These are phyloP conservation scores for Micromussa lordhowensis DNA, from an alignment of 92 coral and sea anemone genomes.

Conservation along the genomic window DNA sequence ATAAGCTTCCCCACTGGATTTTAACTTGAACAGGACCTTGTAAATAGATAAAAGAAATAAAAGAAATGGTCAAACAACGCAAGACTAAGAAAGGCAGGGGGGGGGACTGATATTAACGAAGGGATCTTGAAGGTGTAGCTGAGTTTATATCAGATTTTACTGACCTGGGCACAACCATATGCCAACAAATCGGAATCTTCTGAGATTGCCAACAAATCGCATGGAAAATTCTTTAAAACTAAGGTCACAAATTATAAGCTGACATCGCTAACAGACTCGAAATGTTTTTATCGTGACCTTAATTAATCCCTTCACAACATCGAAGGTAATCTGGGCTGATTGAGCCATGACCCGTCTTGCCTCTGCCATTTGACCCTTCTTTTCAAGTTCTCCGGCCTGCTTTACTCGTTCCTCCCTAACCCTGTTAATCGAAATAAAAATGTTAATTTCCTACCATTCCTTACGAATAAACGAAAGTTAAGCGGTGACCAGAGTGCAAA, in stretches of 20 bases:
- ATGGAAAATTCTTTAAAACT: too few relatives aligned
- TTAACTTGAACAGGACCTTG: not conserved
- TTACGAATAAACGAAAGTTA: too few relatives aligned
- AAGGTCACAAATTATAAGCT: too few relatives aligned
- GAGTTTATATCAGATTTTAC: not conserved
- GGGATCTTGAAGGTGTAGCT: too few relatives aligned
- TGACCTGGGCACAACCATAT: not conserved
- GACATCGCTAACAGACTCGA: too few relatives aligned
- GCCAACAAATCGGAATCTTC: conserved; percentile 5
- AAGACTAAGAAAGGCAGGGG: too few relatives aligned
- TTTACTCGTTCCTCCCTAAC: not conserved
- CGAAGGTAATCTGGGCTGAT: not conserved
- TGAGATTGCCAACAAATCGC: too few relatives aligned
- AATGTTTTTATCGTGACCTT: not conserved
- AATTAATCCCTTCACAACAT: not conserved
- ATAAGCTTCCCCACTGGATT: not conserved
- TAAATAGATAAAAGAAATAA: not conserved
- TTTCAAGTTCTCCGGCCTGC: too few relatives aligned
- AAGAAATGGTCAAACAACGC: too few relatives aligned
- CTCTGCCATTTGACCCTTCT: not conserved
- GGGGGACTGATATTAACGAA: too few relatives aligned
- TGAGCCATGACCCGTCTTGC: conserved; percentile 1
- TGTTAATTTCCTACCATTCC: too few relatives aligned
- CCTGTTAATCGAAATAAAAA: not conserved
- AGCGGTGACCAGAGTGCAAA: too few relatives aligned